A percentile compares a stretch with the other conserved stretches of the same genome.
Evolutionary conservation across 2,113 vertebrate species (phyloP).

Genomic region (Pelecanoides urinatrix): DNA sequence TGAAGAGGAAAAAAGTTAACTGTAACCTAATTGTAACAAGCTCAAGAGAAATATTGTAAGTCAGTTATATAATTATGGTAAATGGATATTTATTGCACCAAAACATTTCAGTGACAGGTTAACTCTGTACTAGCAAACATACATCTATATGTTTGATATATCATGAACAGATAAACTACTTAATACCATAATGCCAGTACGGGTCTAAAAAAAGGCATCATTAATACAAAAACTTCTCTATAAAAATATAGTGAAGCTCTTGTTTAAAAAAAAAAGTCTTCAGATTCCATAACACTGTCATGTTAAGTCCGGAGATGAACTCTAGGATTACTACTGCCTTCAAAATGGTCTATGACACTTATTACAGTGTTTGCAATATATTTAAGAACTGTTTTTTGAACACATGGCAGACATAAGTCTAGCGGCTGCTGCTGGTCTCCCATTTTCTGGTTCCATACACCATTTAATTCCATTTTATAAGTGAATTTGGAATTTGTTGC

Average conservation of each 20-base stretch:
- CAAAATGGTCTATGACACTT: not conserved
- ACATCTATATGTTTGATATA: not conserved
- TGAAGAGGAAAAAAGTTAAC: slow-evolving; percentile 44
- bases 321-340: not conserved
- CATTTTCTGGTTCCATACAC: not conserved
- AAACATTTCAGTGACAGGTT: not conserved
- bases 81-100: not conserved
- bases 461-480: not conserved
- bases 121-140: not conserved
- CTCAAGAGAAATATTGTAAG: slow-evolving; percentile 23
- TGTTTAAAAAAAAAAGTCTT: not conserved
- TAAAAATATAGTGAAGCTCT: not conserved
- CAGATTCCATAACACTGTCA: not conserved
- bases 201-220: not conserved
- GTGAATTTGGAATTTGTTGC: not conserved
- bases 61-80: slow-evolving; percentile 32
- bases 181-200: not conserved
- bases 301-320: not conserved
- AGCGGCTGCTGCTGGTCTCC: not conserved
- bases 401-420: not conserved
- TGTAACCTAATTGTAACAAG: slow-evolving; percentile 61
- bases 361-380: not conserved
- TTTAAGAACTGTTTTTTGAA: not conserved
- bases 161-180: not conserved
- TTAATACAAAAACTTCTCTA: not conserved